phyloP scores from a whole-genome alignment of 2,888 invertebrate species.

The Apodemia zela region DNA sequence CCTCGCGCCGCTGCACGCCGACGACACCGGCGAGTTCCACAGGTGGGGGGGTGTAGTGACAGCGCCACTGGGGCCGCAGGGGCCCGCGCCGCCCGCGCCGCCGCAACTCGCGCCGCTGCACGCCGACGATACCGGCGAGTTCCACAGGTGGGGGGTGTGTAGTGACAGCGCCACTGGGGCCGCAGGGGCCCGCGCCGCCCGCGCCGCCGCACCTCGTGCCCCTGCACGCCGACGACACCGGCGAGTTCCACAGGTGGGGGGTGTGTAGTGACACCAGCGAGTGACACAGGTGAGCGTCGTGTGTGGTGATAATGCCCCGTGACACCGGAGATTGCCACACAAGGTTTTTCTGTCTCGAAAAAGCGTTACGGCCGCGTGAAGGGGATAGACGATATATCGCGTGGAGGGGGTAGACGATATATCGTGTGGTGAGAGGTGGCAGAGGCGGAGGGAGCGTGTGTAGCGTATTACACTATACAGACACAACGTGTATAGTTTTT shows the following conservation, averaged over 20 bases:
- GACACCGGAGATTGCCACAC: too few species aligned
- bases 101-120: constrained; percentile 97
- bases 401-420: too few species aligned
- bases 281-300: constrained; percentile 91
- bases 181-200: constrained; percentile 75
- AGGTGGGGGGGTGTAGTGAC: constrained; percentile 35
- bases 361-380: too few species aligned
- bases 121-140: constrained; percentile 97
- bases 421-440: too few species aligned
- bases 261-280: constrained; percentile 87
- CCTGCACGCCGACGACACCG: constrained; percentile 97
- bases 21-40: constrained; percentile 99
- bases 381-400: too few species aligned
- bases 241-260: constrained; percentile 92
- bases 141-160: constrained; percentile 84
- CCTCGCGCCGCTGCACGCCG: constrained; percentile 97
- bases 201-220: constrained; percentile 93
- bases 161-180: not conserved
- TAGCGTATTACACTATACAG: too few species aligned
- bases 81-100: constrained; percentile 82
- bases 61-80: not conserved
- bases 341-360: too few species aligned
- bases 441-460: too few species aligned
- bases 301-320: too few species aligned
- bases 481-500: too few species aligned